Base-by-base conservation (phyloP, 2,888 invertebrate genomes). In the Rhaphigaster nebulosa region DNA sequence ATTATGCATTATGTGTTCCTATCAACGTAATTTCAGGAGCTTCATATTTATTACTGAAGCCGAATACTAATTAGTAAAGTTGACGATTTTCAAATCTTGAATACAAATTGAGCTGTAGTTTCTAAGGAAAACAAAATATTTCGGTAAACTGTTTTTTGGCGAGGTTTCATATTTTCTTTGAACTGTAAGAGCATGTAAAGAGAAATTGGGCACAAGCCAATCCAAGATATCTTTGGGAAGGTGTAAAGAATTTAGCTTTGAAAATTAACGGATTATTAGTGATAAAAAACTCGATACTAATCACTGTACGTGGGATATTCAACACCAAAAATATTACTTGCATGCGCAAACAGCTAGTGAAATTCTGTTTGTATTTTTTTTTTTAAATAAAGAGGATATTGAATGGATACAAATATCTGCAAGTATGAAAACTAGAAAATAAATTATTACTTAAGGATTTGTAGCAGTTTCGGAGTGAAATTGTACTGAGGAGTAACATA, bases 161-260 rank as follows among this genome's bases (percentile, higher is more conserved):
- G 34, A 76, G 70, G 70, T 38, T 76, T 76, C 70, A 76, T 76
- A 76, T 38, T 76, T 76, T 34, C 70, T 76, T 76, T 76, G 70
- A 76, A 76, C 70, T 76, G 34, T 76, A 38, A 76, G 70, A 76
- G 70, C 70, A 76, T 38, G 34, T 76, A 20, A 38, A 38, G 70
- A 38, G 70, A 76, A 76, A 76, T 76, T 76, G 70, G 70, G 20
- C 18, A 76, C 20, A 23, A 38, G 70, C 70, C 70, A 76, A 76
- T 38, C 23, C 70, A 38, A 38, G 70, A 76, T 76, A 76, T 76
- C 70, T 76, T 76, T 76, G 70, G 70, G 70, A 76, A 76, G 18
- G 70, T 76, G 38, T 76, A 76, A 38, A 38, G 20, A 76, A 6
- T 76, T 76, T 6, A 38, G 10, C 23, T 76, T 38, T 20, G 20